Percentiles rank a stretch among this genome's conserved stretches.
phyloP scores from a whole-genome alignment of 2,888 invertebrate genomes.

The Ephialtes manifestator region DNA sequence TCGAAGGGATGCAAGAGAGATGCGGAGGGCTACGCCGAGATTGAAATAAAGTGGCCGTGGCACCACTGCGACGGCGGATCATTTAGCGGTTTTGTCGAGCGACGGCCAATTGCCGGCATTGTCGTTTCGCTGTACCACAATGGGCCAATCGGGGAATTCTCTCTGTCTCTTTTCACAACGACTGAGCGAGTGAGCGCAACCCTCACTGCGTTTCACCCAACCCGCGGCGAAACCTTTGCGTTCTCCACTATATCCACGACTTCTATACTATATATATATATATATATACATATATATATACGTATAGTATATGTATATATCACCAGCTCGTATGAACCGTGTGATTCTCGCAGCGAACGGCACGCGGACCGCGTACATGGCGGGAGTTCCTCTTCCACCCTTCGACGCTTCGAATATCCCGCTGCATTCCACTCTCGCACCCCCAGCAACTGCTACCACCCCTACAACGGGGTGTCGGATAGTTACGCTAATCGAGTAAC shows the following conservation, averaged over 20 bases:
- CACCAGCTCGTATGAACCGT: slow-evolving; percentile 47
- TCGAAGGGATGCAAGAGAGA: slow-evolving; percentile 51
- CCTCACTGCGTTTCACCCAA: slow-evolving; percentile 48
- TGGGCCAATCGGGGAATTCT: slow-evolving; percentile 86
- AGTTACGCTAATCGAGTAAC: slow-evolving; percentile 84
- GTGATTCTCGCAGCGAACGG: slow-evolving; percentile 56
- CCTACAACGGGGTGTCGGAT: slow-evolving; percentile 76
- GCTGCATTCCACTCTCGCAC: slow-evolving; percentile 44
- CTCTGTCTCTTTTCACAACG: slow-evolving; percentile 82
- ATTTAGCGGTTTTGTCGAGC: slow-evolving; percentile 87
- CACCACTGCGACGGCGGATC: slow-evolving; percentile 85
- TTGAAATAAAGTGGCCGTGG: slow-evolving; percentile 86
- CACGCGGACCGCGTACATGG: slow-evolving; percentile 62
- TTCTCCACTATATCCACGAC: slow-evolving; percentile 47
- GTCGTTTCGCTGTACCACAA: slow-evolving; percentile 86
- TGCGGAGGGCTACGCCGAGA: slow-evolving; percentile 79
- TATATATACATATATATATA: neutral
- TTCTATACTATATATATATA: slow-evolving; percentile 9
- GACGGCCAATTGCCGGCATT: slow-evolving; percentile 86
- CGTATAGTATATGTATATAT: slow-evolving; percentile 42
- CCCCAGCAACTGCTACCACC: slow-evolving; percentile 22
- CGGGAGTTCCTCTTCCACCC: slow-evolving; percentile 46
- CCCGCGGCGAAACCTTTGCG: slow-evolving; percentile 55
- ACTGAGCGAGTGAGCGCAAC: slow-evolving; percentile 37
- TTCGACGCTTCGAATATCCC: slow-evolving; percentile 35